phyloP scores from a whole-genome alignment of 2,797 vertebrate genomes.

The Xenentodon cancila region DNA sequence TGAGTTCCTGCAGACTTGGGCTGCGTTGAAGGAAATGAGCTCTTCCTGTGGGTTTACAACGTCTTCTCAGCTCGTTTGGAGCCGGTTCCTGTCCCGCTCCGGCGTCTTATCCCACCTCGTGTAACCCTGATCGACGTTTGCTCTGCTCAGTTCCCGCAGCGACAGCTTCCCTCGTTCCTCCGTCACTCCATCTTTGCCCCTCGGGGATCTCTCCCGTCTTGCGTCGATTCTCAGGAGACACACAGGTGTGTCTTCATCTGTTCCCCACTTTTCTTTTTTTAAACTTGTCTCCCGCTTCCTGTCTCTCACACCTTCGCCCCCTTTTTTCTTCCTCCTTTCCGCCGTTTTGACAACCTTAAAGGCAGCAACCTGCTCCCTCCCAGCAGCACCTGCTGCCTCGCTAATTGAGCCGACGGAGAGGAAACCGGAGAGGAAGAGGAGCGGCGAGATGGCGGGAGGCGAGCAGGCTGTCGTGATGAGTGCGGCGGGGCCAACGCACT shows the following conservation, averaged over 20 bases:
- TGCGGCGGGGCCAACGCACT: constrained; percentile 53
- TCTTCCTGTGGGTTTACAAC: no score
- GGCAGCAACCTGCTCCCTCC: constrained; percentile 68
- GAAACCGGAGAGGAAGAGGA: constrained; percentile 20
- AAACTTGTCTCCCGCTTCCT: constrained; percentile 37
- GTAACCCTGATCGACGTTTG: neutral
- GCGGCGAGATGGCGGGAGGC: constrained; percentile 5
- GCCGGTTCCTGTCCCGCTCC: no score
- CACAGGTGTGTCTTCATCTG: constrained; percentile 67
- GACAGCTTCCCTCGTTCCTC: constrained; percentile 24
- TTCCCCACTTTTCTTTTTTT: constrained; percentile 27
- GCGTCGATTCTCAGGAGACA: constrained; percentile 31
- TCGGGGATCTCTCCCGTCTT: constrained; percentile 30
- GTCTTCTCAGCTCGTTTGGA: no score
- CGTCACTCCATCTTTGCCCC: constrained; percentile 30
- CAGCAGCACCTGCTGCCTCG: constrained; percentile 74
- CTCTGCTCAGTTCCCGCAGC: neutral
- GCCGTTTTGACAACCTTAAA: constrained; percentile 73
- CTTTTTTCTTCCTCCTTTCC: constrained; percentile 29
- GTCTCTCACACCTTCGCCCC: constrained; percentile 21
- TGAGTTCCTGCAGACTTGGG: no score
- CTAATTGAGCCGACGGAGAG: constrained; percentile 65
- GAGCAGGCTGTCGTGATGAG: constrained; percentile 60
- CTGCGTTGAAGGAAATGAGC: no score
- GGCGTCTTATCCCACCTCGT: no score